Percentiles rank a stretch among this genome's conserved stretches.
Conservation (phyloP, 2,888 invertebrate species). For the Xanthia togata region DNA sequence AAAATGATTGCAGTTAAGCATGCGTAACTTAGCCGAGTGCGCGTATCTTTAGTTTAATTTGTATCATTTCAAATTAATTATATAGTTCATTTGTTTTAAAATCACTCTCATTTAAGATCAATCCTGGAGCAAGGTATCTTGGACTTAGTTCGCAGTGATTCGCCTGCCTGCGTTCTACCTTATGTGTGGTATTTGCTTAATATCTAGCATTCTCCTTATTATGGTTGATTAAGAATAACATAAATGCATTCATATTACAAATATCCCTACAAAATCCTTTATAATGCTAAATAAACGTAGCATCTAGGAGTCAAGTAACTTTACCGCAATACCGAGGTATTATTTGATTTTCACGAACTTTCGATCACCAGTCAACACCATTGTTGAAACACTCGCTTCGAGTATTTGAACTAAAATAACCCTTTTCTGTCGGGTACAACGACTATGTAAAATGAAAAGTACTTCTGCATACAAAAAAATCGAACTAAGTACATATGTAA, state of each 20-base stretch:
- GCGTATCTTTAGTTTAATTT: not conserved
- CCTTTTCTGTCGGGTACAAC: slow-evolving; percentile 18
- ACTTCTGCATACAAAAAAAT: slow-evolving; percentile 4
- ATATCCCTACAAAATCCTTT: not conserved
- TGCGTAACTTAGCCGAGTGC: not conserved
- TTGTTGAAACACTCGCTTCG: slow-evolving; percentile 16
- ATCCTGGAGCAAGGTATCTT: not conserved
- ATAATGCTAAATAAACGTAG: slow-evolving; percentile 10
- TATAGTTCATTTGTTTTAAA: not conserved
- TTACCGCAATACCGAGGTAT: slow-evolving; percentile 11
- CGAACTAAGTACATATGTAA: slow-evolving; percentile 8
- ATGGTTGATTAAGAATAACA: not conserved
- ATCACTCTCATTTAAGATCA: not conserved
- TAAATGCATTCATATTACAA: not conserved
- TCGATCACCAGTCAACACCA: slow-evolving; percentile 37
- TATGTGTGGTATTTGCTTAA: not conserved
- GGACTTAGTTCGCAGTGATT: not conserved
- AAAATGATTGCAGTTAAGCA: not conserved
- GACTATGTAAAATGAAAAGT: slow-evolving; percentile 26
- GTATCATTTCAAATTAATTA: not conserved
- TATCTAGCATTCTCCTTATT: not conserved
- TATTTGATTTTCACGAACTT: slow-evolving; percentile 35
- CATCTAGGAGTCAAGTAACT: slow-evolving; percentile 4
- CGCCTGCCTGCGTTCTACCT: too few species aligned
- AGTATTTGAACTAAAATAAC: slow-evolving; percentile 48